These are phyloP conservation scores for Sinohyriopsis cumingii DNA, from an alignment of 2,888 invertebrate genomes.

Conservation along the genomic window DNA sequence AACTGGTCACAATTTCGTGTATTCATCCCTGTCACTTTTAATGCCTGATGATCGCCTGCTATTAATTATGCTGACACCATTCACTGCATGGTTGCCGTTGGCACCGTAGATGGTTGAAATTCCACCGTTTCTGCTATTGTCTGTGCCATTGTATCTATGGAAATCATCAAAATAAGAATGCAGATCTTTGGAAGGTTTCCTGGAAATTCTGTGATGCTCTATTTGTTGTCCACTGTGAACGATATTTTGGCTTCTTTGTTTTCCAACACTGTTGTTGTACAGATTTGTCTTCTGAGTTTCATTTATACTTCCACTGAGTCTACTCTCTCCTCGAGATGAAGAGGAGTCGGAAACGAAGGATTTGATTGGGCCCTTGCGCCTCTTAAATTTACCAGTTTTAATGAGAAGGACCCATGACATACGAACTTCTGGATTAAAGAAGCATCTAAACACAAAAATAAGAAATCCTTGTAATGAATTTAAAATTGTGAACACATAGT, in stretches of 20 bases:
- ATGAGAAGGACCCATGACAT: constrained; percentile 62
- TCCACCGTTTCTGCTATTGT: constrained; percentile 16
- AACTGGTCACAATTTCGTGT: constrained; percentile 24
- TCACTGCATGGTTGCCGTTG: background rate
- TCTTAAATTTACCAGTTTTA: constrained; percentile 62
- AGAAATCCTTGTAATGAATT: constrained; percentile 67
- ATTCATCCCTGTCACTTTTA: constrained; percentile 21
- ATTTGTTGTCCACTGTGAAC: background rate
- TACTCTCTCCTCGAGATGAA: constrained; percentile 48
- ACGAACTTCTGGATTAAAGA: constrained; percentile 62
- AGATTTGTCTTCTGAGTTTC: constrained; percentile 38
- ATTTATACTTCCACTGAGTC: constrained; percentile 34
- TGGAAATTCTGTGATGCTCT: background rate
- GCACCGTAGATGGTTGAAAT: constrained; percentile 10
- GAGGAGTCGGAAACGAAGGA: constrained; percentile 48
- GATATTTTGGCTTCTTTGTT: constrained; percentile 11
- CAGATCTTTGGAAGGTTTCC: constrained; percentile 28
- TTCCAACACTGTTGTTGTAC: constrained; percentile 29
- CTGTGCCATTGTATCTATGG: constrained; percentile 13
- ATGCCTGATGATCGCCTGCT: constrained; percentile 19
- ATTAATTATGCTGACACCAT: background rate
- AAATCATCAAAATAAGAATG: constrained; percentile 29
- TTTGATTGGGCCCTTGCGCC: constrained; percentile 53
- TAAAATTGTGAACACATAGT: constrained; percentile 64
- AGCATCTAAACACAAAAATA: constrained; percentile 64